phyloP scores from a whole-genome alignment of 1,140 invertebrate genomes.

The Pygmarrhopalites habei region DNA sequence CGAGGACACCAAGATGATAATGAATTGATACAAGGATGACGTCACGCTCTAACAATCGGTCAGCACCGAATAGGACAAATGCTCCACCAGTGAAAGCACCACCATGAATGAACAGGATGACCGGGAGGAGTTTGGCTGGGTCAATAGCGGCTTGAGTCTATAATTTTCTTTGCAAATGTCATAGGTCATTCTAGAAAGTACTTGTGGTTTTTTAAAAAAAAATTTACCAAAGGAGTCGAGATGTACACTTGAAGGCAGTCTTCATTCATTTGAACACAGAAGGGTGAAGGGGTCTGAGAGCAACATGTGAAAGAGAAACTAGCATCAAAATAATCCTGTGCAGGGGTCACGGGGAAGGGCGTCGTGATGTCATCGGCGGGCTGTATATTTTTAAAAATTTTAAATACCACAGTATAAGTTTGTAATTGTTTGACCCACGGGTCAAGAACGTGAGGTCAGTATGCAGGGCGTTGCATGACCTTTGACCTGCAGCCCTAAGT shows the following conservation, averaged over 20 bases:
- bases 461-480: no score
- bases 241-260: not conserved
- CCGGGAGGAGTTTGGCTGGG: slow-evolving; percentile 11
- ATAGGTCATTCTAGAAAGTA: not conserved
- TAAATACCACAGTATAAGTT: no score
- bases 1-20: slow-evolving; percentile 18
- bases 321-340: no score
- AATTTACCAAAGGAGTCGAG: not conserved
- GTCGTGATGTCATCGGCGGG: no score
- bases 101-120: slow-evolving; percentile 18
- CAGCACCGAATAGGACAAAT: not conserved
- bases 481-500: no score
- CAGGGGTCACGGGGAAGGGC: no score
- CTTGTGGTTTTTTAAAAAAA: not conserved
- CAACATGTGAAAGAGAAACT: not conserved
- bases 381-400: no score
- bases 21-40: slow-evolving; percentile 18
- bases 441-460: no score
- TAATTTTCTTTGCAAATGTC: not conserved
- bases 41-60: slow-evolving; percentile 11
- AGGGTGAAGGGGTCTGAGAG: not conserved
- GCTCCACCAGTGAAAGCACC: slow-evolving; percentile 17
- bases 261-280: not conserved
- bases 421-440: no score
- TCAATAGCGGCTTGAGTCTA: not conserved